phyloP scores from a whole-genome alignment of 1,140 invertebrate genomes.

The Akabosia matsudoensis region DNA sequence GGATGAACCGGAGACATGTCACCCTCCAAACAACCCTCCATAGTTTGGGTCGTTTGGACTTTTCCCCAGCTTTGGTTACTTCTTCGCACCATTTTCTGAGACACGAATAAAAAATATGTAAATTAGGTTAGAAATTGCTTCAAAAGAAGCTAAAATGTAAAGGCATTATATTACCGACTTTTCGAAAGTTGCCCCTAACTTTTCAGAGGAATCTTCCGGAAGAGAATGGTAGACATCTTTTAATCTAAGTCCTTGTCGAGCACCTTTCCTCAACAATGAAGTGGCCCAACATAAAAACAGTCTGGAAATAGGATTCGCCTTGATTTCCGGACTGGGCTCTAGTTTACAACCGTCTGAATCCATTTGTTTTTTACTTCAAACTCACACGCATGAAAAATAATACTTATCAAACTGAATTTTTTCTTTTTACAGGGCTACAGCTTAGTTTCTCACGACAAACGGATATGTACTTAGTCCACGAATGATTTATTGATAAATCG shows the following conservation, averaged over 20 bases:
- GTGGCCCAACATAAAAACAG: not conserved
- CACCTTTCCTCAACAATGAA: not conserved
- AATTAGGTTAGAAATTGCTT: no score
- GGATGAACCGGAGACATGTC: not conserved
- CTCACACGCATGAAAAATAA: no score
- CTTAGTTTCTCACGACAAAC: no score
- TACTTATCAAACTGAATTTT: no score
- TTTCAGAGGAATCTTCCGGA: not conserved
- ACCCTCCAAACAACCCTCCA: not conserved
- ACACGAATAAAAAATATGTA: not conserved
- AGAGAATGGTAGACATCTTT: constrained; percentile 1
- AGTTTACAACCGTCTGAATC: no score
- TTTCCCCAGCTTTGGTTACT: not conserved
- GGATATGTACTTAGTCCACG: no score
- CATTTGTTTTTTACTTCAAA: no score
- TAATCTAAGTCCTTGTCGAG: not conserved
- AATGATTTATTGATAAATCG: no score
- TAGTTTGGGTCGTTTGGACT: not conserved
- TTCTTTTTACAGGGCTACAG: no score
- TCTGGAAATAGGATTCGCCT: constrained; percentile 13
- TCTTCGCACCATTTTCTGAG: no score
- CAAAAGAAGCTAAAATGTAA: no score
- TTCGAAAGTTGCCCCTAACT: not conserved
- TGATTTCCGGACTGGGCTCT: not conserved
- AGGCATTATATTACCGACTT: no score